Base-by-base conservation (phyloP, 53 echinoderm and acorn worm genomes). In the Temnopleurus reevesii region DNA sequence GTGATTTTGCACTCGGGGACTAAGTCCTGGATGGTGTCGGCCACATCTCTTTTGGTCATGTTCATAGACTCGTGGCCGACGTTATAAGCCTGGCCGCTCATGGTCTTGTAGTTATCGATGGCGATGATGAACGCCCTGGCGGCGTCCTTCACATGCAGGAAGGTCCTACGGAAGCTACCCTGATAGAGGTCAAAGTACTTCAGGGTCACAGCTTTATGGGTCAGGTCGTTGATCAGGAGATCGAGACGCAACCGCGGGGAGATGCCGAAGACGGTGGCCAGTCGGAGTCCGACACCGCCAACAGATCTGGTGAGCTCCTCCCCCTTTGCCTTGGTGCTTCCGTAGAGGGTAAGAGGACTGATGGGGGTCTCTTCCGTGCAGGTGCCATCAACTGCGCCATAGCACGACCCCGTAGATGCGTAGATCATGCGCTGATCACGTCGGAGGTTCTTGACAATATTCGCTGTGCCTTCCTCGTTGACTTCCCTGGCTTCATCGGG, bases 31-130 rank as follows among this genome's bases (percentile, higher is more conserved):
- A 95, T 95, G 49, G 77, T 89, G 30, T 83, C 25, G 4, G 92
- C 95, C 17, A 95, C 65, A 4, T 93, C 92, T 30, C 86, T 24
- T 45, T 95, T 95, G 46, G 95, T 93, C 95, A 95, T 93, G 66
- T 95, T 95, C 95, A 95, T 92, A 25, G 91, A 91, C 47, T 93
- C 95, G 41, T 93, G 92, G 44, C 95, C 95, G 24, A 95, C 92
- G 66, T 95, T 95, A 89, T 87, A 95, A 2, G 95, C 95, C 66
- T 89, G 86, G 18, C 95, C 95, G 38, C 92, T 63, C 95, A 95
- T 95, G 28, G 65, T 47, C 27, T 93, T 81, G 65, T 93, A 93
- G 76, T 92, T 91, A 28, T 93, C 81, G 1, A 95, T 89, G 4
- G 95, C 93, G 13, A 95, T 57, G 27, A 95, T 26, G 58, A 95